A percentile compares a stretch with the other conserved stretches of the same genome.
These are phyloP conservation scores for Armadillidium nasatum DNA, from an alignment of 1,140 invertebrate species.

Conservation along the genomic window DNA sequence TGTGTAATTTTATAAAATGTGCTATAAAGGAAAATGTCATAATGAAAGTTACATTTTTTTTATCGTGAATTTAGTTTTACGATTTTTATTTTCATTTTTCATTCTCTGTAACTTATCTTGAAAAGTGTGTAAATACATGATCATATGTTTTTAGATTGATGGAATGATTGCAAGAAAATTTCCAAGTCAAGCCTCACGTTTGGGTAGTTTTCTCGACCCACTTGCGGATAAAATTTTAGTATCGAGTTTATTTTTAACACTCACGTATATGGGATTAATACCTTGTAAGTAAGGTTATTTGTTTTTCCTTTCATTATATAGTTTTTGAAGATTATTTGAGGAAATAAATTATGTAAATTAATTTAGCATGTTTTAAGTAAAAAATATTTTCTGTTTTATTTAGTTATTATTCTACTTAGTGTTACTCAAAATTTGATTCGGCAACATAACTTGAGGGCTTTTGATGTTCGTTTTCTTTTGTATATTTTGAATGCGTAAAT, in stretches of 20 bases:
- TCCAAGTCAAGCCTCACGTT: constrained; percentile 79
- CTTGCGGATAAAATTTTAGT: constrained; percentile 95
- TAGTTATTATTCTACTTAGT: too few species aligned
- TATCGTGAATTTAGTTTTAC: background rate
- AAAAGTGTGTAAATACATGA: constrained; percentile 40
- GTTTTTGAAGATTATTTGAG: too few species aligned
- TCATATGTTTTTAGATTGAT: constrained; percentile 66
- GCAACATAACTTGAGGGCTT: too few species aligned
- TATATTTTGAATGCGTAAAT: too few species aligned
- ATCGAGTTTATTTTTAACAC: constrained; percentile 75
- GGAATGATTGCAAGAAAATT: constrained; percentile 93
- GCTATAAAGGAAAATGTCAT: too few species aligned
- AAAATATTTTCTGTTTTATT: too few species aligned
- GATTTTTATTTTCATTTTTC: constrained; percentile 35
- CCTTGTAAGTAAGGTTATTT: constrained; percentile 53
- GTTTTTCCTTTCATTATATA: constrained; percentile 47
- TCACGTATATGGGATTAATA: constrained; percentile 78
- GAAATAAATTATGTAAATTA: too few species aligned
- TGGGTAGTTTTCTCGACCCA: constrained; percentile 94
- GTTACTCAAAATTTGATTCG: too few species aligned
- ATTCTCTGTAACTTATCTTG: constrained; percentile 14
- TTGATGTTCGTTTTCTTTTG: too few species aligned
- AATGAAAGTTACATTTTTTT: too few species aligned
- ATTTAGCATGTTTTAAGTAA: too few species aligned
- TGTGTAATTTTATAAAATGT: too few species aligned